These are phyloP conservation scores for Sericinus montela DNA, from an alignment of 2,888 invertebrate species.

Conservation along the genomic window DNA sequence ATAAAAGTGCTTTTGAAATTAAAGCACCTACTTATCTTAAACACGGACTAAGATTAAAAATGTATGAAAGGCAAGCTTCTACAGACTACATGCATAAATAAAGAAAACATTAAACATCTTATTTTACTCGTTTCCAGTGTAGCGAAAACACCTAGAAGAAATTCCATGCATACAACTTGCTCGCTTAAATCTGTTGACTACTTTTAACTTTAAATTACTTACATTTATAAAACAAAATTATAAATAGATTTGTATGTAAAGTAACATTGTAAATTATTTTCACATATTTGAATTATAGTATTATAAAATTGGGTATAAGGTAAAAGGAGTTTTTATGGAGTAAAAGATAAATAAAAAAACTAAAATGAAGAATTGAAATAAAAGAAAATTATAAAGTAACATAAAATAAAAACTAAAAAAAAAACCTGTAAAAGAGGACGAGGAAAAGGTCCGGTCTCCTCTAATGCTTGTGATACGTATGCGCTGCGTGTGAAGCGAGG, in stretches of 20 bases:
- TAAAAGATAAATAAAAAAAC: conserved; percentile 9
- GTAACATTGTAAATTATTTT: no score
- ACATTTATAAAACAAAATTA: neutral
- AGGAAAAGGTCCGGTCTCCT: conserved; percentile 88
- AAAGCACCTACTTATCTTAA: conserved; percentile 17
- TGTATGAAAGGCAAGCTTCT: conserved; percentile 16
- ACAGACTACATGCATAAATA: conserved; percentile 15
- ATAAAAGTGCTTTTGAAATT: conserved; percentile 19
- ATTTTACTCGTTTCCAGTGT: conserved; percentile 2
- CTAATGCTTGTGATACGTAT: conserved; percentile 86
- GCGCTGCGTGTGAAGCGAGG: conserved; percentile 87
- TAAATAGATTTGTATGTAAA: no score
- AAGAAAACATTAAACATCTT: conserved; percentile 7
- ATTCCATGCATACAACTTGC: conserved; percentile 3
- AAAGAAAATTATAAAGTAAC: conserved; percentile 23
- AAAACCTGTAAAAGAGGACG: conserved; percentile 86
- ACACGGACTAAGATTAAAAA: conserved; percentile 17
- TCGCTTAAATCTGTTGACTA: neutral
- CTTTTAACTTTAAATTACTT: conserved; percentile 2
- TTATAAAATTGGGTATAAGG: no score
- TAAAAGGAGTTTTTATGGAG: neutral
- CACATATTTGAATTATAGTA: no score
- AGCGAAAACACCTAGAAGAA: conserved; percentile 2
- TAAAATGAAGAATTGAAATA: conserved; percentile 7
- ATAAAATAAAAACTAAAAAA: conserved; percentile 37